A percentile compares a stretch with the other conserved stretches of the same genome.
These are phyloP conservation scores for Nycticebus coucang DNA, from an alignment of 2,113 vertebrate genomes.

Conservation along the genomic window DNA sequence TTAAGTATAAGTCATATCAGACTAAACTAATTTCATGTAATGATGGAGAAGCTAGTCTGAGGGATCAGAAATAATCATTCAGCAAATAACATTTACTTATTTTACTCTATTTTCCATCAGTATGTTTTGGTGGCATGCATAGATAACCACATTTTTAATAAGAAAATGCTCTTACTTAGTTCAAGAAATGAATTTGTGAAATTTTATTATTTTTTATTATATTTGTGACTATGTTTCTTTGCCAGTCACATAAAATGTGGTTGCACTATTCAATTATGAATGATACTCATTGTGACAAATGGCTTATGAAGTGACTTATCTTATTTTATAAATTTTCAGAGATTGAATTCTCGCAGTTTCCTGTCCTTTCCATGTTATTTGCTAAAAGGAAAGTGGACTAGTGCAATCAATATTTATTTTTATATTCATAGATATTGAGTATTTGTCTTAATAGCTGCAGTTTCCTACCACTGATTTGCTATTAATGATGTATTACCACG, in stretches of 20 bases:
- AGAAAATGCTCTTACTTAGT: conserved; percentile 44
- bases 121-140: conserved; percentile 23
- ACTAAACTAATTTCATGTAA: conserved; percentile 65
- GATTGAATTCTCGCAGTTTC: conserved; percentile 39
- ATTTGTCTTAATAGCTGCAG: neutral
- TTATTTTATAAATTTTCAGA: conserved; percentile 52
- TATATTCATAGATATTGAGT: neutral
- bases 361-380: neutral
- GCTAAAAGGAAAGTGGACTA: neutral
- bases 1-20: conserved; percentile 54
- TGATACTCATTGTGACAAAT: conserved; percentile 34
- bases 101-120: conserved; percentile 38
- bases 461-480: conserved; percentile 34
- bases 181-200: conserved; percentile 25
- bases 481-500: conserved; percentile 25
- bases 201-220: conserved; percentile 46
- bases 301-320: conserved; percentile 37
- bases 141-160: conserved; percentile 66
- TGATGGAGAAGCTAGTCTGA: conserved; percentile 59
- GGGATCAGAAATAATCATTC: conserved; percentile 47
- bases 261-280: neutral
- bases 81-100: conserved; percentile 33
- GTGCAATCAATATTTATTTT: conserved; percentile 20
- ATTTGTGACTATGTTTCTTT: conserved; percentile 48
- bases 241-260: conserved; percentile 43